These are phyloP conservation scores for Camelus bactrianus DNA, from an alignment of 2,113 vertebrate genomes.

Conservation along the genomic window DNA sequence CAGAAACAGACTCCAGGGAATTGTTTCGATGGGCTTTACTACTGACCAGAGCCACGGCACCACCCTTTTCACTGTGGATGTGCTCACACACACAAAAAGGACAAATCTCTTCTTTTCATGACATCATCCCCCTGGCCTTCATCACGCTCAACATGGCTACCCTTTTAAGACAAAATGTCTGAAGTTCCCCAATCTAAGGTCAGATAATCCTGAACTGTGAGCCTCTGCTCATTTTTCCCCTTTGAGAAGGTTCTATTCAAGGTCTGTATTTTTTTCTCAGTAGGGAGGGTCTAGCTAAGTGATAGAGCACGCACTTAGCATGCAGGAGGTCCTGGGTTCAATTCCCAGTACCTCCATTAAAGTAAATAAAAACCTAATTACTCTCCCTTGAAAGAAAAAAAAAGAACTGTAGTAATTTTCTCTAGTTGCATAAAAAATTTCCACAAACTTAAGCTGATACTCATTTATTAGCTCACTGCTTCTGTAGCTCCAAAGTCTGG, in stretches of 20 bases:
- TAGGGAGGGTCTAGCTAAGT: too few relatives aligned
- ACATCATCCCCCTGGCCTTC: not conserved
- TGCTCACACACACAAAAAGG: not conserved
- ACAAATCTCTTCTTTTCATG: not conserved
- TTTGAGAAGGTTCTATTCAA: not conserved
- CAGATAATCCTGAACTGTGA: not conserved
- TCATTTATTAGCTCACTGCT: not conserved
- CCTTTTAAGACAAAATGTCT: not conserved
- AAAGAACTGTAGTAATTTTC: not conserved
- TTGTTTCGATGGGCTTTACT: not conserved
- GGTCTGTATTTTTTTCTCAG: not conserved
- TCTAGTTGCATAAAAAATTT: not conserved
- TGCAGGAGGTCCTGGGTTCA: too few relatives aligned
- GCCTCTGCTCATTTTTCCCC: not conserved
- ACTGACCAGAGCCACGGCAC: not conserved
- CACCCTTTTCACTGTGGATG: not conserved
- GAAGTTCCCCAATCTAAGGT: not conserved
- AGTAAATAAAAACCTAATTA: too few relatives aligned
- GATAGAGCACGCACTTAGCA: too few relatives aligned
- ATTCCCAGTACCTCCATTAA: too few relatives aligned
- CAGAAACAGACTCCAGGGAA: not conserved
- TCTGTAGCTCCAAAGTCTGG: not conserved
- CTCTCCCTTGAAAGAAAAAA: too few relatives aligned
- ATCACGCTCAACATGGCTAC: not conserved
- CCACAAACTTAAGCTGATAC: not conserved